Evolutionary conservation across 2,888 invertebrate species (phyloP).

Genomic region (Ophonus ardosiacus): DNA sequence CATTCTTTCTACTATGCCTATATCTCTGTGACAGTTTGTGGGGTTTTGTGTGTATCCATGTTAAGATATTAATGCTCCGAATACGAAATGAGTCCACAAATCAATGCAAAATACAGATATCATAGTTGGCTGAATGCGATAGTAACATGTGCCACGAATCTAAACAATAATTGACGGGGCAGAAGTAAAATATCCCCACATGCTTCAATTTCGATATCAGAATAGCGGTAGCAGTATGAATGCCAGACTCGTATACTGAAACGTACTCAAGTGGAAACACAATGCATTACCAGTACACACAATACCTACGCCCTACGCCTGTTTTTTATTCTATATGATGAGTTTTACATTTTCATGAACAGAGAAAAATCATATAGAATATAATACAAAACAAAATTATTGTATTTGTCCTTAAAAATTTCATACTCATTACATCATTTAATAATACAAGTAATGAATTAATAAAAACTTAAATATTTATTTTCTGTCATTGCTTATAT

Average conservation of each 20-base stretch:
- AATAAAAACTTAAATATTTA: too few relatives aligned
- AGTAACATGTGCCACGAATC: constrained; percentile 29
- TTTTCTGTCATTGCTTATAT: too few relatives aligned
- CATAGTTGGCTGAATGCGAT: constrained; percentile 28
- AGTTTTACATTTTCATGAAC: too few relatives aligned
- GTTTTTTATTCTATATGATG: background rate
- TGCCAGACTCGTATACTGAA: too few relatives aligned
- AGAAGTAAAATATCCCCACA: constrained; percentile 37
- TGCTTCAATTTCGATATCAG: constrained; percentile 14
- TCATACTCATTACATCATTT: too few relatives aligned
- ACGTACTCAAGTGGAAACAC: background rate
- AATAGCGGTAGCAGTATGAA: background rate
- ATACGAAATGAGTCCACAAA: background rate
- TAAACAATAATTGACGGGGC: constrained; percentile 33
- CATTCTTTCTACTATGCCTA: too few relatives aligned
- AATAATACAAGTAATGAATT: too few relatives aligned
- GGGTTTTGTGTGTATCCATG: background rate
- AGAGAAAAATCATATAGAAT: too few relatives aligned
- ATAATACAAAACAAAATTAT: too few relatives aligned
- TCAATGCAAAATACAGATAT: background rate
- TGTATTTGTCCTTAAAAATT: too few relatives aligned
- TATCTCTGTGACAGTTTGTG: too few relatives aligned
- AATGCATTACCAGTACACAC: background rate
- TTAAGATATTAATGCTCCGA: background rate
- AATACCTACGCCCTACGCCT: background rate